Percentiles rank a stretch among this genome's conserved stretches.
Evolutionary conservation across 1,140 invertebrate genomes (phyloP).

Genomic region (Pseudomyrmex pallidus): DNA sequence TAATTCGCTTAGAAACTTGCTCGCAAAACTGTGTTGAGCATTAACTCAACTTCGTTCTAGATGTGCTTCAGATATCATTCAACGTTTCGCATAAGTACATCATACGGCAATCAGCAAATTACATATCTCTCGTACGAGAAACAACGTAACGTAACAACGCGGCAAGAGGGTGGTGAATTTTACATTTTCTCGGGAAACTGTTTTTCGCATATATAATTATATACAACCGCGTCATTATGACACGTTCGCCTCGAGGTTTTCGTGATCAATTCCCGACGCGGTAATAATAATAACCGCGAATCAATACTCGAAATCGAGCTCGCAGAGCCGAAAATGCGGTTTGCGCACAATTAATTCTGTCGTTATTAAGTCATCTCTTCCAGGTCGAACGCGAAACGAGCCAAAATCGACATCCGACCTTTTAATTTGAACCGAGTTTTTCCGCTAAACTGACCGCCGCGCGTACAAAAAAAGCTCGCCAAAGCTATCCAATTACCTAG

Average conservation of each 20-base stretch:
- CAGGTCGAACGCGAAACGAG: neutral
- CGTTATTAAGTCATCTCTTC: neutral
- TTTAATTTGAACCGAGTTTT: constrained; percentile 9
- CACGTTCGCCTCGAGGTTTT: neutral
- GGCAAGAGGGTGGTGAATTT: too few relatives aligned
- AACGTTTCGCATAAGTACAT: too few relatives aligned
- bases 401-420: neutral
- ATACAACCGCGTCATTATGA: neutral
- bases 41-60: constrained; percentile 17
- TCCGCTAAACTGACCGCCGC: neutral
- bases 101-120: too few relatives aligned
- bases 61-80: neutral
- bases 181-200: too few relatives aligned
- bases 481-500: neutral
- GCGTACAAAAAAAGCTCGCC: neutral
- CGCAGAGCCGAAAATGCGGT: constrained; percentile 7
- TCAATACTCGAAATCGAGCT: neutral
- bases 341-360: constrained; percentile 24
- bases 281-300: neutral
- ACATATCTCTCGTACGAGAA: too few relatives aligned
- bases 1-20: constrained; percentile 19
- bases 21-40: neutral
- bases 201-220: too few relatives aligned
- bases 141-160: too few relatives aligned
- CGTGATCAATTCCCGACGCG: neutral